phyloP scores from a whole-genome alignment of 2,888 invertebrate species.

The Pterostichus niger region DNA sequence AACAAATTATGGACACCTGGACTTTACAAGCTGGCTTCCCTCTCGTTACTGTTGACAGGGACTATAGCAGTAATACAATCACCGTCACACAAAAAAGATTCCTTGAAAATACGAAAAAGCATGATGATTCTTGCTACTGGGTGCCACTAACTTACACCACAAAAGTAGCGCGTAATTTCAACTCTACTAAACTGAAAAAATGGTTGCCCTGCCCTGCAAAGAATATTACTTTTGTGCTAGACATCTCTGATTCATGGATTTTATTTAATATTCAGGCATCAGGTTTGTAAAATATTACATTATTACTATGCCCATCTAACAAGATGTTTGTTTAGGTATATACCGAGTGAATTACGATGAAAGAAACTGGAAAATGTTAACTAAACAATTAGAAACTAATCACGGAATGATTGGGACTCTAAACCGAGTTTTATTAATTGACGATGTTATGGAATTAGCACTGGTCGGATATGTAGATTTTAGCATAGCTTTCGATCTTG shows the following conservation, averaged over 20 bases:
- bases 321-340: conserved; percentile 75
- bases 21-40: conserved; percentile 92
- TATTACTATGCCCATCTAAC: background rate
- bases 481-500: conserved; percentile 79
- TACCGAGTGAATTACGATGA: conserved; percentile 89
- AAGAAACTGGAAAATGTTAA: conserved; percentile 86
- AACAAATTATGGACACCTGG: conserved; percentile 92
- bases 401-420: conserved; percentile 81
- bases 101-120: conserved; percentile 58
- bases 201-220: conserved; percentile 11
- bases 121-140: conserved; percentile 76
- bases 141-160: conserved; percentile 81
- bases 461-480: conserved; percentile 84
- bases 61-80: conserved; percentile 80
- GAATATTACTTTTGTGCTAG: background rate
- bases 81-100: conserved; percentile 80
- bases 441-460: conserved; percentile 87
- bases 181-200: background rate
- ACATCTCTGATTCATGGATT: background rate
- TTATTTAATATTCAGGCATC: conserved; percentile 13
- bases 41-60: conserved; percentile 82
- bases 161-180: background rate
- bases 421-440: conserved; percentile 90
- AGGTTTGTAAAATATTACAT: background rate
- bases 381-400: conserved; percentile 79